Conservation (phyloP, 2,797 vertebrate species). For the Eutrigla gurnardus region DNA sequence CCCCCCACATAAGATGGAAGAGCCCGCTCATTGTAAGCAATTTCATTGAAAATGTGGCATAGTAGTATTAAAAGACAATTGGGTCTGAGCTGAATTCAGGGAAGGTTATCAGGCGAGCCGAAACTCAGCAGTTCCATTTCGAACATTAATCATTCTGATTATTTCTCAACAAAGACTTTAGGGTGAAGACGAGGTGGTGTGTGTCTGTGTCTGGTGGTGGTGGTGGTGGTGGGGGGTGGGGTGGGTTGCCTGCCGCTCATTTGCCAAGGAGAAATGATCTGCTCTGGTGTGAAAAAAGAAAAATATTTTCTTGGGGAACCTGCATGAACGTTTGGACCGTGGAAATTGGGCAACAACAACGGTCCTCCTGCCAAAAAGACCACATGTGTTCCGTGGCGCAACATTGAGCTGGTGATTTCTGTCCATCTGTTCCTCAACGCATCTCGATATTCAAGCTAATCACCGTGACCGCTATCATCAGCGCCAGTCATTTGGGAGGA, state of each 20-base stretch:
- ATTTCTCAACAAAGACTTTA: constrained; percentile 69
- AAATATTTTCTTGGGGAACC: constrained; percentile 57
- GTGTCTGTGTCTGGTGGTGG: background rate
- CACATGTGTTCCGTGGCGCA: constrained; percentile 75
- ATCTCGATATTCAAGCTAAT: constrained; percentile 70
- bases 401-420: constrained; percentile 76
- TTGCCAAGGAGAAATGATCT: constrained; percentile 63
- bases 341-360: constrained; percentile 67
- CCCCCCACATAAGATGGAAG: constrained; percentile 30
- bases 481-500: constrained; percentile 41
- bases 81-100: constrained; percentile 59
- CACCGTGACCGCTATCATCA: constrained; percentile 62
- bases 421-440: constrained; percentile 78
- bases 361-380: constrained; percentile 68
- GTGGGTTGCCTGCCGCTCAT: constrained; percentile 52
- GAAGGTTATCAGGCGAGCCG: constrained; percentile 66
- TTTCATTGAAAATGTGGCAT: constrained; percentile 62
- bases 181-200: constrained; percentile 30
- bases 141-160: constrained; percentile 71
- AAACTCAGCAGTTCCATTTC: constrained; percentile 62
- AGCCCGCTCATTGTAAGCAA: constrained; percentile 49
- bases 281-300: constrained; percentile 20
- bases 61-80: constrained; percentile 69
- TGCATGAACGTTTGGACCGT: constrained; percentile 52
- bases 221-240: background rate